Percentiles rank a stretch among this genome's conserved stretches.
These are phyloP conservation scores for Apteryx owenii DNA, from an alignment of 2,113 vertebrate species.

Conservation along the genomic window DNA sequence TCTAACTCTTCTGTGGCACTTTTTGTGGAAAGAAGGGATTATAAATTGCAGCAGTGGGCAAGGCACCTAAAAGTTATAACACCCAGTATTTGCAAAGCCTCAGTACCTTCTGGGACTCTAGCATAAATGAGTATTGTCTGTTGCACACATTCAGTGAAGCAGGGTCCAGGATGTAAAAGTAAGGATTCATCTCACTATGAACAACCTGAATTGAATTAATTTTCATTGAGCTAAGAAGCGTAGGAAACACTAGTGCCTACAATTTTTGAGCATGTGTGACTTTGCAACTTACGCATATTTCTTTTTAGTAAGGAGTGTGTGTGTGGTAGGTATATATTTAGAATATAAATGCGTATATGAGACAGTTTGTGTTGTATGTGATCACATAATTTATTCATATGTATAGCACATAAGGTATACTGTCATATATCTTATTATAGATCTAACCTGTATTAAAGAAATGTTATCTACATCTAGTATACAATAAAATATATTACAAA, in stretches of 20 bases:
- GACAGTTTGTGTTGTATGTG: background rate
- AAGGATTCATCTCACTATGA: background rate
- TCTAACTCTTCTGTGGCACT: background rate
- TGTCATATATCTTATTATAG: background rate
- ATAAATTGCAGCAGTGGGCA: background rate
- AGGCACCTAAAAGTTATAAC: background rate
- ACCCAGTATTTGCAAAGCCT: background rate
- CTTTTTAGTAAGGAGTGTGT: background rate
- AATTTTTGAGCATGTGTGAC: background rate
- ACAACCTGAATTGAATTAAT: background rate
- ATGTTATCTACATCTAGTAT: background rate
- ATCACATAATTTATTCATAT: background rate
- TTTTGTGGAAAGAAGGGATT: background rate
- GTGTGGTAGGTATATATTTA: background rate
- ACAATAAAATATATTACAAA: background rate
- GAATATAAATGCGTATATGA: background rate
- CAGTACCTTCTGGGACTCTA: background rate
- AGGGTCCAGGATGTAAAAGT: background rate
- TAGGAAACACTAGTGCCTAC: background rate
- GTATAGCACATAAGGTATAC: background rate
- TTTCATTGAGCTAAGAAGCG: background rate
- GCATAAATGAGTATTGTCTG: background rate
- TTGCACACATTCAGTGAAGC: background rate
- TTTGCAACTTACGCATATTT: background rate
- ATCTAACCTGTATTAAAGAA: background rate